phyloP scores from a whole-genome alignment of 1,140 invertebrate genomes.

The Ridgeia piscesae region DNA sequence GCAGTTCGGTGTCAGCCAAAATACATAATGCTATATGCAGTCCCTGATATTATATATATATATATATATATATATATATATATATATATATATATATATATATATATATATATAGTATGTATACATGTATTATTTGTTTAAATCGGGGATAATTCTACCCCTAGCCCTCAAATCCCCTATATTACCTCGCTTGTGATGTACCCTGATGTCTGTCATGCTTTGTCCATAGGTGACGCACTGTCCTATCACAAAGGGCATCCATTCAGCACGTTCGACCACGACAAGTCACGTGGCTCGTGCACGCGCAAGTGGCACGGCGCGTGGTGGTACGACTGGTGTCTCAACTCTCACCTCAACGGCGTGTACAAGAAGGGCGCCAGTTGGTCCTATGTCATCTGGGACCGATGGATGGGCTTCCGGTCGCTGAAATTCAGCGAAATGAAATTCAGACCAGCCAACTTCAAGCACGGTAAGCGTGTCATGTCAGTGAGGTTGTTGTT shows the following conservation, averaged over 20 bases:
- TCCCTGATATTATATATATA: no score
- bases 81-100: no score
- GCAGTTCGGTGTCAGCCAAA: no score
- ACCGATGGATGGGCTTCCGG: slow-evolving; percentile 52
- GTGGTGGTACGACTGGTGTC: slow-evolving; percentile 75
- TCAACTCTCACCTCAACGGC: slow-evolving; percentile 90
- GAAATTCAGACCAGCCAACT: background rate
- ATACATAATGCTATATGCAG: no score
- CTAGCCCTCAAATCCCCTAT: no score
- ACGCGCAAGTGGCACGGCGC: slow-evolving; percentile 62
- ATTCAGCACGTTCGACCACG: slow-evolving; percentile 73
- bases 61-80: no score
- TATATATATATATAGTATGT: no score
- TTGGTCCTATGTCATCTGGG: slow-evolving; percentile 49
- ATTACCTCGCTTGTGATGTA: no score
- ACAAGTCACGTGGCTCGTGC: slow-evolving; percentile 75
- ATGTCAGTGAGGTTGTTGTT: no score
- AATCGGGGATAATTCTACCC: no score
- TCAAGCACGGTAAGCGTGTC: background rate
- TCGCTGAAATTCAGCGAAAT: slow-evolving; percentile 51
- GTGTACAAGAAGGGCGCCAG: slow-evolving; percentile 65
- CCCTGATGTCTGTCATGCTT: no score
- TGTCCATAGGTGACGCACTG: slow-evolving; percentile 48
- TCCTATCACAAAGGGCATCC: slow-evolving; percentile 69
- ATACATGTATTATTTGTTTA: no score